Conservation (phyloP, 2,797 vertebrate genomes). For the Premnoplex brunnescens region DNA sequence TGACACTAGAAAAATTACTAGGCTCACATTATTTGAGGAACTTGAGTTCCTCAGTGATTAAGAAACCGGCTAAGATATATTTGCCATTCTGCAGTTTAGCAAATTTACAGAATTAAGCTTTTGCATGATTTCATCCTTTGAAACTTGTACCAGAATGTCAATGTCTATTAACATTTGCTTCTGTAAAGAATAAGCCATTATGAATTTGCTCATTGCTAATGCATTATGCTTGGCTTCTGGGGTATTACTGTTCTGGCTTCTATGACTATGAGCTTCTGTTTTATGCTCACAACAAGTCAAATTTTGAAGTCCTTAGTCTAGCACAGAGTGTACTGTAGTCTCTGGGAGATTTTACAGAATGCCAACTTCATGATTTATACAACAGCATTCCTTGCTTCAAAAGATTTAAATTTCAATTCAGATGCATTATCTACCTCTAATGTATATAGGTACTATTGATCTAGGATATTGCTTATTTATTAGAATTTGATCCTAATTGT, state of each 20-base stretch:
- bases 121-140: constrained; percentile 26
- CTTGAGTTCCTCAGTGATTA: not conserved
- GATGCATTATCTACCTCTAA: not conserved
- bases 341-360: not conserved
- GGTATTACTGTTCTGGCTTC: not conserved
- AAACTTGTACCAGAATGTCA: constrained; percentile 46
- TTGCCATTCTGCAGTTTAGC: constrained; percentile 44
- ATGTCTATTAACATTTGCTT: constrained; percentile 32
- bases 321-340: not conserved
- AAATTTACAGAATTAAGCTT: constrained; percentile 57
- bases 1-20: constrained; percentile 26
- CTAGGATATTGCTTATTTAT: not conserved
- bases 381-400: not conserved
- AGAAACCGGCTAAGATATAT: constrained; percentile 24
- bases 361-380: not conserved
- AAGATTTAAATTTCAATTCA: not conserved
- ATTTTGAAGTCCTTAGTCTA: not conserved
- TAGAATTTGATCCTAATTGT: not conserved
- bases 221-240: constrained; percentile 15
- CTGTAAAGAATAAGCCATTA: constrained; percentile 35
- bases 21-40: constrained; percentile 29
- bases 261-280: not conserved
- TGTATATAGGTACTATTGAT: not conserved
- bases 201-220: constrained; percentile 41
- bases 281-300: not conserved